Conservation (phyloP, 2,113 vertebrate genomes). For the Narcine bancroftii region DNA sequence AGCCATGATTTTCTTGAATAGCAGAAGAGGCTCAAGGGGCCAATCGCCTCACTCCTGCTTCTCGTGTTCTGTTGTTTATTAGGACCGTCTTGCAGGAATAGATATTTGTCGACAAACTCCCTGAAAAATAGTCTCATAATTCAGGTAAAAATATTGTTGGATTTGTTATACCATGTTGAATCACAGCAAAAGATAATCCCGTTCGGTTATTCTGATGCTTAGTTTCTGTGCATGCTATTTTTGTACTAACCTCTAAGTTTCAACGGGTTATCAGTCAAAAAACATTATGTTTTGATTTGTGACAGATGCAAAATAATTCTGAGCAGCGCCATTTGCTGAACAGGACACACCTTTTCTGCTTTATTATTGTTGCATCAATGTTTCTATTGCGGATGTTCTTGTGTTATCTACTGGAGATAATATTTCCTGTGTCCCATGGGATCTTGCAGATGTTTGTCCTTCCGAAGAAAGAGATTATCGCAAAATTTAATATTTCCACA, state of each 20-base stretch:
- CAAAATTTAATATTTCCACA: constrained; percentile 5
- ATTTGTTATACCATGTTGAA: not conserved
- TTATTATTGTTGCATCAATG: not conserved
- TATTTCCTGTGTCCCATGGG: constrained; percentile 5
- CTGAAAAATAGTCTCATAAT: not conserved
- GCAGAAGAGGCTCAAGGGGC: too few species aligned
- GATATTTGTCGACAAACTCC: not conserved
- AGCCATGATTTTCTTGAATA: too few species aligned
- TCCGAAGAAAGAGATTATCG: constrained; percentile 32
- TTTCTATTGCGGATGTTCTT: constrained; percentile 19
- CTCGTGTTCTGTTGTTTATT: too few species aligned
- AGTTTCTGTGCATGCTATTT: constrained; percentile 4
- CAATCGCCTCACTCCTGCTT: too few species aligned
- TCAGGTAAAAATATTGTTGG: not conserved
- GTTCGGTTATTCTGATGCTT: not conserved
- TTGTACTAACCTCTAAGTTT: not conserved
- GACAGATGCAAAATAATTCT: constrained; percentile 22
- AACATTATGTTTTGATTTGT: not conserved
- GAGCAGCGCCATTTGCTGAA: not conserved
- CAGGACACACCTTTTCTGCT: not conserved
- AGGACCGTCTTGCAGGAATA: not conserved
- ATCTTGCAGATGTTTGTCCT: constrained; percentile 34
- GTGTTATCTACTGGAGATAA: constrained; percentile 32
- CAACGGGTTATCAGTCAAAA: not conserved
- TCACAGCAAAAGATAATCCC: constrained; percentile 1